phyloP scores from a whole-genome alignment of 2,888 invertebrate species.

The Eupithecia dodoneata region DNA sequence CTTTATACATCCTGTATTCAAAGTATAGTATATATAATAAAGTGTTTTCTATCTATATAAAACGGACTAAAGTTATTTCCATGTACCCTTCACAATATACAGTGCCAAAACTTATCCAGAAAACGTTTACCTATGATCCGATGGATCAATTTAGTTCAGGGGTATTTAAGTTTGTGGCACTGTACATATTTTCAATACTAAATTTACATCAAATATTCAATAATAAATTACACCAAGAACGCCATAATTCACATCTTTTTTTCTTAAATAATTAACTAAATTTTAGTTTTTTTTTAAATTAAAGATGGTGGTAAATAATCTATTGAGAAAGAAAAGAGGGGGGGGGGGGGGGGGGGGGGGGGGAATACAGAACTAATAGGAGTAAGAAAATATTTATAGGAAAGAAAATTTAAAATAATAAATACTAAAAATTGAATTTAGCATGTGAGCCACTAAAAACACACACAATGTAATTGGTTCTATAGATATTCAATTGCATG shows the following conservation, averaged over 20 bases:
- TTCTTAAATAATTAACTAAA: neutral
- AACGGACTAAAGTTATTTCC: neutral
- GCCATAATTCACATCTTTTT: neutral
- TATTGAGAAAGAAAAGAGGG: neutral
- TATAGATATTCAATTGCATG: neutral
- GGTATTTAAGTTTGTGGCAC: neutral
- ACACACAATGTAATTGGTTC: neutral
- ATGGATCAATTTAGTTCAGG: neutral
- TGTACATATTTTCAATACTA: neutral
- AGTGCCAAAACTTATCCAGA: neutral
- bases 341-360: neutral
- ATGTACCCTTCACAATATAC: neutral
- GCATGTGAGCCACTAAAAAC: neutral
- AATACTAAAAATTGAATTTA: neutral
- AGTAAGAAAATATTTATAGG: neutral
- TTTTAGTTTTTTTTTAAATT: neutral
- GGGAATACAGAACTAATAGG: neutral
- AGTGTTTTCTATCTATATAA: too few relatives aligned
- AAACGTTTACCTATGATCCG: neutral
- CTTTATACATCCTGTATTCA: too few relatives aligned
- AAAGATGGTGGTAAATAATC: neutral
- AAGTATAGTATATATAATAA: too few relatives aligned
- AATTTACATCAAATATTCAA: neutral
- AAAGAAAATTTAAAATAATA: too few relatives aligned
- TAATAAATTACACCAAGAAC: neutral